Evolutionary conservation across 1,140 invertebrate genomes (phyloP), one percentile per base, ranked within the genome.

Genomic region (Drosophila fuyamai): DNA sequence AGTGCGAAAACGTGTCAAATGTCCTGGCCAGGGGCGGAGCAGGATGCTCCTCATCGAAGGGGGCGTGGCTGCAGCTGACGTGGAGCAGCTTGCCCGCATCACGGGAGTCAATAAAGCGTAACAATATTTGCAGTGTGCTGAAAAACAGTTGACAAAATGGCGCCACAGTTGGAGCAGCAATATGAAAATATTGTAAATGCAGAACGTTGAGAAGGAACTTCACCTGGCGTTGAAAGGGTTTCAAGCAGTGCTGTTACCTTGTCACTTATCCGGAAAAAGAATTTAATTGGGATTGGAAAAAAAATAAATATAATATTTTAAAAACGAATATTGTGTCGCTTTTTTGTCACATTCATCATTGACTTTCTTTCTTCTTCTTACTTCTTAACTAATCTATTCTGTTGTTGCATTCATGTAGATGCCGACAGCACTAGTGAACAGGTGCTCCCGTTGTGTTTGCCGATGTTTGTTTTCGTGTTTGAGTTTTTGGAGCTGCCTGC

Each of bases 1-100:
- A 88, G 84, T 88, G 84, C 81, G 77, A 89, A 88, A 88, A 88
- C 84, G 84, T 88, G 84, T 89, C 85, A 81, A 58, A 74, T 77
- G 81, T 51, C 57, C 46, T 61, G 79, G 53, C 43, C 29, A 14
- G 12, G 9, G 40, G 18, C 12, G n/a, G 14, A 29, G 8, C 16
- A 48, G 50, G 38, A 46, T 63, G 60, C 60, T 55, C 40, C 50
- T 7, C 14, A 8, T 32, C 27, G 29, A 10, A 23, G 50, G 50
- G 44, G 41, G 65, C 48, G 48, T 62, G 68, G 35, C 58, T 82
- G 79, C 79, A 82, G 55, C 60, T 78, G 79, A 74, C 67, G 72
- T 35, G 61, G 62, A 61, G 76, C 62, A 86, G 76, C 50, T 76
- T 76, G 53, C 47, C 47, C 61, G 61, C 73, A 76, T 76, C 73